Conservation (phyloP, 1,140 invertebrate species). For the Riptortus pedestris region DNA sequence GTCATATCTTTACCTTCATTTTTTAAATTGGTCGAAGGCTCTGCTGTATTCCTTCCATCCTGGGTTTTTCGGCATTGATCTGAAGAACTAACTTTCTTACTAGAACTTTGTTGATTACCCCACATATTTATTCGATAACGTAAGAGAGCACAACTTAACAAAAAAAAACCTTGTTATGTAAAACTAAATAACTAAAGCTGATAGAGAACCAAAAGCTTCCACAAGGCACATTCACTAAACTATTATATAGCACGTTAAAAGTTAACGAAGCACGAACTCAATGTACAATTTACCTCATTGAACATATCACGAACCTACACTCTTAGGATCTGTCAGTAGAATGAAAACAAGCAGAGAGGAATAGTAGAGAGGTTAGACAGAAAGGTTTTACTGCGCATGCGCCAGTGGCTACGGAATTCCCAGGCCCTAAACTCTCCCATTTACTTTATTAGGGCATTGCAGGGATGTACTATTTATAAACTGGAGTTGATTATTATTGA, state of each 20-base stretch:
- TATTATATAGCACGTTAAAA: neutral
- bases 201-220: neutral
- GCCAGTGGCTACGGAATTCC: neutral
- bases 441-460: neutral
- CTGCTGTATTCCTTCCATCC: neutral
- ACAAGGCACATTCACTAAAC: neutral
- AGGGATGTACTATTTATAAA: too few species aligned
- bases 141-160: neutral
- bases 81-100: neutral
- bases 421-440: neutral
- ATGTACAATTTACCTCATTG: neutral
- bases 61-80: neutral
- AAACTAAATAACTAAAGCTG: neutral
- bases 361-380: neutral
- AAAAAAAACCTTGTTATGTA: neutral
- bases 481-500: too few species aligned
- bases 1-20: neutral
- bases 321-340: neutral
- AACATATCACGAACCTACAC: neutral
- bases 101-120: slow-evolving; percentile 1
- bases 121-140: slow-evolving; percentile 1
- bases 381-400: neutral
- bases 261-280: neutral
- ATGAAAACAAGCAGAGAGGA: neutral
- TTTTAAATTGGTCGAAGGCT: neutral